These are phyloP conservation scores for Nicator chloris DNA, from an alignment of 2,113 vertebrate genomes.

Conservation along the genomic window DNA sequence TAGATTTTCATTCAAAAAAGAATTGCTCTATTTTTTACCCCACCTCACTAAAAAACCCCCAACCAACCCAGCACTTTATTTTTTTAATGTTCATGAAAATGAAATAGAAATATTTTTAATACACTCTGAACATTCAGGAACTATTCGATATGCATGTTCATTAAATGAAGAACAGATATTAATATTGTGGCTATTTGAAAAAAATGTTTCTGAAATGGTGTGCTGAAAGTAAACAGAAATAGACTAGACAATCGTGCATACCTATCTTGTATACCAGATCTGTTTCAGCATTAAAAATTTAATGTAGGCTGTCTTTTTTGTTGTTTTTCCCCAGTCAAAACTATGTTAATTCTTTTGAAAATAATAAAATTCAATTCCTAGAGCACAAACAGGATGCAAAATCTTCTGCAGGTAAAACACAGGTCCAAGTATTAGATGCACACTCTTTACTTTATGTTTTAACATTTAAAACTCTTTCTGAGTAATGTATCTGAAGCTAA, in stretches of 20 bases:
- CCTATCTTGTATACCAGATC: not conserved
- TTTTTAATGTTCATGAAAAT: not conserved
- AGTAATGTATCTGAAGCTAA: not conserved
- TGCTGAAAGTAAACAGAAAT: not conserved
- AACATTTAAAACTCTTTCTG: not conserved
- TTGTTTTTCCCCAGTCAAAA: not conserved
- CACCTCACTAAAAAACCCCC: accelerated
- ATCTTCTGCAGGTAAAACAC: not conserved
- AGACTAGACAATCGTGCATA: not conserved
- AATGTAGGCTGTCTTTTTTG: not conserved
- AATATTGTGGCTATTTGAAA: not conserved
- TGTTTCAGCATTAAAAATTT: not conserved
- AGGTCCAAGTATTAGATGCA: not conserved
- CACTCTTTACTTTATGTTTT: not conserved
- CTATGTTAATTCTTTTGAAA: not conserved
- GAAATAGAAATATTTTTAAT: not conserved
- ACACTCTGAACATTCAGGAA: not conserved
- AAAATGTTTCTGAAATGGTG: not conserved
- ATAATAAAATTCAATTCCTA: not conserved
- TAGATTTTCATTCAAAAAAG: not conserved
- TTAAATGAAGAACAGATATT: not conserved
- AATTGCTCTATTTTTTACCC: not conserved
- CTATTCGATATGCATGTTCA: not conserved
- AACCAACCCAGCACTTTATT: not conserved
- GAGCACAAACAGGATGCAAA: not conserved